phyloP scores from a whole-genome alignment of 2,797 vertebrate genomes.

The Propithecus deckenii region DNA sequence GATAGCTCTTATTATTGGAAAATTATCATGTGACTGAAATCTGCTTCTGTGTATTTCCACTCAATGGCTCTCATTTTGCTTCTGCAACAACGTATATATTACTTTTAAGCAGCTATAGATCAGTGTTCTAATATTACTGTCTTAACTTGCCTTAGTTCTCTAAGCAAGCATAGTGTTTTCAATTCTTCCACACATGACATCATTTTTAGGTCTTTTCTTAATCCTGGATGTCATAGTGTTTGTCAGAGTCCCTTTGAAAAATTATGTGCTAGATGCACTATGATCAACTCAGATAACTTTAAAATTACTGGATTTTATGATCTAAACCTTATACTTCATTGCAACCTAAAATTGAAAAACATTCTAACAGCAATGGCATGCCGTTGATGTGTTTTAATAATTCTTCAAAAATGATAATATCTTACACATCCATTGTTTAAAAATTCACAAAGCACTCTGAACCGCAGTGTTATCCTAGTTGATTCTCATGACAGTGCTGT shows the following conservation, averaged over 20 bases:
- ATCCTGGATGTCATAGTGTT: neutral
- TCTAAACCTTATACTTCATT: neutral
- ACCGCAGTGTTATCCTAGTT: neutral
- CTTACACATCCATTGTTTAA: neutral
- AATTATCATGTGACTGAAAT: neutral
- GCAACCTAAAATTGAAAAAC: neutral
- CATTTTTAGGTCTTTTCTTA: neutral
- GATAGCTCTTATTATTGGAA: neutral
- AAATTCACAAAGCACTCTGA: neutral
- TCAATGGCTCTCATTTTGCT: neutral
- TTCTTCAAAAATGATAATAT: neutral
- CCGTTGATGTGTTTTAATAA: neutral
- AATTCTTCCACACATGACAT: neutral
- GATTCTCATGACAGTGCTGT: neutral
- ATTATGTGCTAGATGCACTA: neutral
- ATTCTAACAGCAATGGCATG: neutral
- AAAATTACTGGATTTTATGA: neutral
- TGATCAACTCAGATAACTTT: neutral
- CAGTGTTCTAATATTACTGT: neutral
- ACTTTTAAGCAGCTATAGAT: neutral
- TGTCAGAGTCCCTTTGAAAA: neutral
- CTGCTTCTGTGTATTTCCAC: neutral
- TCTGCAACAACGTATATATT: neutral
- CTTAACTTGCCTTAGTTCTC: neutral
- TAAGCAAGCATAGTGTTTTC: neutral